phyloP scores from a whole-genome alignment of 2,797 vertebrate genomes.

The Xenopus petersii region DNA sequence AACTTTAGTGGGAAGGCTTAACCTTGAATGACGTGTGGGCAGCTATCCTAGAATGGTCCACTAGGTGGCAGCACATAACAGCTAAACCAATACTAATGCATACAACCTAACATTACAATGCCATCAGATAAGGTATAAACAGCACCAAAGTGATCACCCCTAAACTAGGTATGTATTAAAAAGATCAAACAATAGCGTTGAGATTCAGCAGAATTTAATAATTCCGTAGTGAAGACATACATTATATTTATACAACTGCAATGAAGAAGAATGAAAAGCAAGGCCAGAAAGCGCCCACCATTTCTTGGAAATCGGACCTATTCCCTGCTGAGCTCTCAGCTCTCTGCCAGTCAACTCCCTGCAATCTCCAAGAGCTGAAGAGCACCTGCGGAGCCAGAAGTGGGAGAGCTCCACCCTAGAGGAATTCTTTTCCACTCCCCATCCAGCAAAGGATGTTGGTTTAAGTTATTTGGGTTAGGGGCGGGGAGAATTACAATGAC shows the following conservation, averaged over 20 bases:
- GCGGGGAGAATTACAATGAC: too few species aligned
- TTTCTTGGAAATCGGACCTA: neutral
- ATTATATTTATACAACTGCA: constrained; percentile 44
- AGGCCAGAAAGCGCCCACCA: neutral
- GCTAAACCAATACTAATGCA: too few species aligned
- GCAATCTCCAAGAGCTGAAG: too few species aligned
- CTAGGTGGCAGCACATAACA: too few species aligned
- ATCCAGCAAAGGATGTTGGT: constrained; percentile 21
- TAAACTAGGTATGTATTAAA: neutral
- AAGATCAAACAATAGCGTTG: neutral
- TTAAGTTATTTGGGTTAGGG: neutral
- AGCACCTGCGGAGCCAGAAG: neutral
- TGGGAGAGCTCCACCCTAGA: neutral
- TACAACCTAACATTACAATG: too few species aligned
- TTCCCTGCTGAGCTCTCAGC: too few species aligned
- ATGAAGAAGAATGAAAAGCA: constrained; percentile 22
- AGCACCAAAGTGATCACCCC: too few species aligned
- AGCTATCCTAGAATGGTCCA: too few species aligned
- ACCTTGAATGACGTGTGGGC: too few species aligned
- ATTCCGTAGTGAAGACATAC: constrained; percentile 45
- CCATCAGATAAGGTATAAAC: too few species aligned
- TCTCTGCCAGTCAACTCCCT: too few species aligned
- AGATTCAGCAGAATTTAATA: constrained; percentile 41
- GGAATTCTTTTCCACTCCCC: constrained; percentile 7
- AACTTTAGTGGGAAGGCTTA: too few species aligned